Conservation (phyloP, 1,140 invertebrate species). For the Pinna nobilis region DNA sequence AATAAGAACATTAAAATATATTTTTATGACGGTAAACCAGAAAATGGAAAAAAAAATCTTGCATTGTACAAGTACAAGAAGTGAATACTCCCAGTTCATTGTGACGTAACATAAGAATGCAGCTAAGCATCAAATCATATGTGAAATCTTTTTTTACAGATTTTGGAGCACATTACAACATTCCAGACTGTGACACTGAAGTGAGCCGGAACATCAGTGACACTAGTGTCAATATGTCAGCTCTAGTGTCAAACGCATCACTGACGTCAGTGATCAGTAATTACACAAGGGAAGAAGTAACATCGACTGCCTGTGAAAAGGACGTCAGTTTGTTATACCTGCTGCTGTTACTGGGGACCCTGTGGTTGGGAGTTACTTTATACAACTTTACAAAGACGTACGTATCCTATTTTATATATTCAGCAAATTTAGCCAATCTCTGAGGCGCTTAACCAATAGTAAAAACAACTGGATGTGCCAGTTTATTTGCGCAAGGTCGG, state of each 20-base stretch:
- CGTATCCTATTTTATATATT: slow-evolving; percentile 12
- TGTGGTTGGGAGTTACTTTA: slow-evolving; percentile 80
- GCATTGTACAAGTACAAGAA: too few relatives aligned
- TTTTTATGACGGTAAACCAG: too few relatives aligned
- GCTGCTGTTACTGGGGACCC: slow-evolving; percentile 80
- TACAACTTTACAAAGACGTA: slow-evolving; percentile 82
- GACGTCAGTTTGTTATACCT: slow-evolving; percentile 81
- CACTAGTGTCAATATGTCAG: not conserved
- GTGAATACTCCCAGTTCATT: too few relatives aligned
- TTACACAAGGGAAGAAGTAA: too few relatives aligned
- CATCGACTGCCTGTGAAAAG: slow-evolving; percentile 58
- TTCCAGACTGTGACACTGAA: slow-evolving; percentile 21
- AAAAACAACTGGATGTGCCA: too few relatives aligned
- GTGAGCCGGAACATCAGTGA: not conserved
- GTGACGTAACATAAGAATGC: too few relatives aligned
- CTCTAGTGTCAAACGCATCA: not conserved
- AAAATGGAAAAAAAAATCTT: too few relatives aligned
- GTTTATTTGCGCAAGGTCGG: too few relatives aligned
- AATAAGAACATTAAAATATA: too few relatives aligned
- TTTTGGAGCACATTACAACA: slow-evolving; percentile 59
- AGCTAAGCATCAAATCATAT: too few relatives aligned
- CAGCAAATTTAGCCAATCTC: too few relatives aligned
- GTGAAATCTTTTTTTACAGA: slow-evolving; percentile 48
- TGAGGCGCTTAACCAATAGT: too few relatives aligned
- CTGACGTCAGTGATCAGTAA: not conserved